Conservation (phyloP, 1,140 invertebrate genomes). For the Achroia grisella region DNA sequence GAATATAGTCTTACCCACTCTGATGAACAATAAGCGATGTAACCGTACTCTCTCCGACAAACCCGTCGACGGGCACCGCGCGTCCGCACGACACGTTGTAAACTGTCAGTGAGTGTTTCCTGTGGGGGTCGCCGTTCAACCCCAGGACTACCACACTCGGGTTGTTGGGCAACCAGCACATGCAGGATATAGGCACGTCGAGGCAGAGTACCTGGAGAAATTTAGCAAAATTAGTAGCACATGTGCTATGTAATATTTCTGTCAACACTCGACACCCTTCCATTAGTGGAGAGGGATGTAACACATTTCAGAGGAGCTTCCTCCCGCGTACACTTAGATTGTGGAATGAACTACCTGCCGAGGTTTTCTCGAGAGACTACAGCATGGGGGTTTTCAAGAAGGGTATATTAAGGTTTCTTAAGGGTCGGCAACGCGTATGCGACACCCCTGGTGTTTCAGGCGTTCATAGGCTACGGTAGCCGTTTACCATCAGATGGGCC, state of each 20-base stretch:
- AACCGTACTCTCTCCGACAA: constrained; percentile 17
- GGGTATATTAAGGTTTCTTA: no score
- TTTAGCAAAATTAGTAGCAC: no score
- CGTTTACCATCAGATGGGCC: no score
- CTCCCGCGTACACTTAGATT: no score
- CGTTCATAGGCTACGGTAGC: no score
- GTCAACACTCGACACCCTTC: not conserved
- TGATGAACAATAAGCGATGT: constrained; percentile 30
- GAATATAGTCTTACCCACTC: constrained; percentile 25
- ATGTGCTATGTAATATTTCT: not conserved
- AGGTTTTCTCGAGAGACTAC: no score
- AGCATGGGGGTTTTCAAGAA: no score
- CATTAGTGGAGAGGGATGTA: no score
- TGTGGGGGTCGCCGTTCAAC: constrained; percentile 5
- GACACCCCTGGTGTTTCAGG: no score
- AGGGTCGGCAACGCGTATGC: no score
- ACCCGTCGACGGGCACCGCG: constrained; percentile 23
- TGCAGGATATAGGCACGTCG: constrained; percentile 34
- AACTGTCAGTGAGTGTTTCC: constrained; percentile 21
- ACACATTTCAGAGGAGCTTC: no score
- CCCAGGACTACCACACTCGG: constrained; percentile 34
- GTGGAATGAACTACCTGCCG: no score
- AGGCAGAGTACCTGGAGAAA: constrained; percentile 40
- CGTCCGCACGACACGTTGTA: constrained; percentile 31
- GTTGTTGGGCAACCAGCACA: constrained; percentile 33